These are phyloP conservation scores for Dasyornis broadbenti DNA, from an alignment of 2,113 vertebrate genomes.

Conservation along the genomic window DNA sequence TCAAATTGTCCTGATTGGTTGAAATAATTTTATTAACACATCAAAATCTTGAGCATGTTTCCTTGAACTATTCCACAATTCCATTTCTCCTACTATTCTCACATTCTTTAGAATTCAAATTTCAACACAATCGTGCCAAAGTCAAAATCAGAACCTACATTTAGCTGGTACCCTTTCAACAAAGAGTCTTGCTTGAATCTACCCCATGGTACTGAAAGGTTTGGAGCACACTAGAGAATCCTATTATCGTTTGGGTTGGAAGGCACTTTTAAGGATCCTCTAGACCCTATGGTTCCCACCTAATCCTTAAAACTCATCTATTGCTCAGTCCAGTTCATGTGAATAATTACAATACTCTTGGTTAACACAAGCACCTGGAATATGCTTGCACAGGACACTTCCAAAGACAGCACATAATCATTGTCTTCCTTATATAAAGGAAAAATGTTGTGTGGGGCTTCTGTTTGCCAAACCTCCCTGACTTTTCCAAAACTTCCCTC, in stretches of 20 bases:
- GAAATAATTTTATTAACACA: slow-evolving; percentile 8
- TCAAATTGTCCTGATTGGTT: background rate
- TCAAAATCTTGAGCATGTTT: background rate
- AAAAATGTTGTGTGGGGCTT: background rate
- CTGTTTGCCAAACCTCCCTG: slow-evolving; percentile 9
- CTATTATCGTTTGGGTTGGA: background rate
- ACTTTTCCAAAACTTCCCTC: slow-evolving; percentile 33
- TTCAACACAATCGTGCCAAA: background rate
- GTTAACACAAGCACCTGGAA: slow-evolving; percentile 3
- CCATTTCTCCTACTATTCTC: background rate
- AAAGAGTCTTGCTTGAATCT: background rate
- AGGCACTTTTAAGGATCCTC: background rate
- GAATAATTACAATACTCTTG: slow-evolving; percentile 28
- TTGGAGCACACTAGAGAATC: background rate
- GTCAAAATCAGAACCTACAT: slow-evolving; percentile 1
- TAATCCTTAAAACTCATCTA: slow-evolving; percentile 38
- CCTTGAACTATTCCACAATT: background rate
- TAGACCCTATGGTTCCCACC: background rate
- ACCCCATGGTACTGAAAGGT: background rate
- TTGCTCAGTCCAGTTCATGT: background rate
- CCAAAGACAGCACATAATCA: background rate
- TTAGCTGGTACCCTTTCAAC: background rate
- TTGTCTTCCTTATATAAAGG: background rate
- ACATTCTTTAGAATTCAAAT: slow-evolving; percentile 22
- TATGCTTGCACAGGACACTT: background rate